A percentile compares a stretch with the other conserved stretches of the same genome.
Evolutionary conservation across 1,140 invertebrate species (phyloP).

Genomic region (Conus betulinus): DNA sequence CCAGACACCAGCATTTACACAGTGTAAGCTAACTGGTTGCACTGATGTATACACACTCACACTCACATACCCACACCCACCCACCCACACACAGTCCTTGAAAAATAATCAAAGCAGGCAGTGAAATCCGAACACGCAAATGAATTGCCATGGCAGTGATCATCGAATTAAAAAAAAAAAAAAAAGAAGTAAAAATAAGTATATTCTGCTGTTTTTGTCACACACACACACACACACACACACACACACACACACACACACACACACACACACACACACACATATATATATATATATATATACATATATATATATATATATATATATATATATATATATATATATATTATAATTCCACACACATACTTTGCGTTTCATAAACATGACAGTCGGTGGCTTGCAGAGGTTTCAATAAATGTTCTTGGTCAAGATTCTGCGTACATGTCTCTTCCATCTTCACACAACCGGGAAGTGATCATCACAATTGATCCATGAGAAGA

Average conservation of each 20-base stretch:
- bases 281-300: background rate
- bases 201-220: background rate
- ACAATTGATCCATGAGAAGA: no score
- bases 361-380: background rate
- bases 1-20: no score
- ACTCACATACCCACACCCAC: background rate
- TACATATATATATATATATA: no score
- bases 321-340: background rate
- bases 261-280: constrained; percentile 12
- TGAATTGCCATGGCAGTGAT: no score
- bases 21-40: no score
- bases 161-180: background rate
- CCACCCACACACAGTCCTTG: background rate
- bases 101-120: background rate
- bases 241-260: background rate
- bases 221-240: background rate
- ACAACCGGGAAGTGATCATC: no score
- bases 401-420: no score
- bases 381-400: no score
- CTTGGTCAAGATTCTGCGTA: no score
- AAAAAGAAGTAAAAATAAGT: background rate
- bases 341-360: background rate
- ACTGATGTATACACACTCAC: background rate
- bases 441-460: no score
- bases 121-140: background rate